Evolutionary conservation across 2,797 vertebrate species (phyloP).

Genomic region (Rhinatrema bivittatum): DNA sequence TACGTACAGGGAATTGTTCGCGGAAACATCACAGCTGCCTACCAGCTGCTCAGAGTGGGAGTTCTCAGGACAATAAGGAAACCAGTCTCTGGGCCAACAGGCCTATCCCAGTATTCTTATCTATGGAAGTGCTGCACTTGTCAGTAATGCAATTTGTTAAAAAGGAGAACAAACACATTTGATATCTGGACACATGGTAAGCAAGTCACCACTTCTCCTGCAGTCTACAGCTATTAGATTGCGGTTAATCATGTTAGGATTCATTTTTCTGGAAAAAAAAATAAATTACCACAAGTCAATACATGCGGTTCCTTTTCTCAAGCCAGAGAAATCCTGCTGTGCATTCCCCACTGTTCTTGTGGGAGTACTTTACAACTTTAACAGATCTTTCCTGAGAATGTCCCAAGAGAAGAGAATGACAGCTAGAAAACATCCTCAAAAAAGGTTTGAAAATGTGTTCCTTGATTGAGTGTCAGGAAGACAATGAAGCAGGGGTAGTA

Average conservation of each 20-base stretch:
- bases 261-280: conserved; percentile 23
- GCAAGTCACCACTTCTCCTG: too few relatives aligned
- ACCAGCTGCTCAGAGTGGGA: conserved; percentile 22
- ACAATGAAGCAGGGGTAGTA: conserved; percentile 28
- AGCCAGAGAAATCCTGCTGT: conserved; percentile 1
- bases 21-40: conserved; percentile 25
- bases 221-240: conserved; percentile 18
- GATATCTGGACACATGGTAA: too few relatives aligned
- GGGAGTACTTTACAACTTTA: conserved; percentile 20
- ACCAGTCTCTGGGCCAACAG: not conserved
- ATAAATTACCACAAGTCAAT: conserved; percentile 24
- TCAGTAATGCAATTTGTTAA: conserved; percentile 2
- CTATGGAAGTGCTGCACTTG: not conserved
- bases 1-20: too few relatives aligned
- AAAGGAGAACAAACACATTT: too few relatives aligned
- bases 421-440: conserved; percentile 23
- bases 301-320: conserved; percentile 19
- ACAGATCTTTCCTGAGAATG: conserved; percentile 10
- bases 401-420: conserved; percentile 11
- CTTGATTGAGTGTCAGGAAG: conserved; percentile 29
- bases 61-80: conserved; percentile 1
- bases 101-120: not conserved
- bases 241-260: conserved; percentile 24
- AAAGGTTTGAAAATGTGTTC: conserved; percentile 16
- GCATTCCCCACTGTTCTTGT: conserved; percentile 7